Conservation (phyloP, 2,113 vertebrate species). For the Syngnathoides biaculeatus region DNA sequence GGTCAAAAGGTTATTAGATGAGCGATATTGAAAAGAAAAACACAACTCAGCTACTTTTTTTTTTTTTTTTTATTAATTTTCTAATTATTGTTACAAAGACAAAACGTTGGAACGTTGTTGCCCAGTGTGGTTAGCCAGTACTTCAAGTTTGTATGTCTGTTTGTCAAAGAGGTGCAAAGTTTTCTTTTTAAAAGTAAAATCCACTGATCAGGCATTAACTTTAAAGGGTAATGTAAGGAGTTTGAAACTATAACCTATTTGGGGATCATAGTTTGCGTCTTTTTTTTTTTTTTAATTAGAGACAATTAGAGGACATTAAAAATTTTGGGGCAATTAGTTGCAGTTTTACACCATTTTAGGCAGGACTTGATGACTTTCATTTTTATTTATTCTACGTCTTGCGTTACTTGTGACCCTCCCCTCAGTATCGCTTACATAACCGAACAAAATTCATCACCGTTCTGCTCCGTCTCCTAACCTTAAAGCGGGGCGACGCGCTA, state of each 20-base stretch:
- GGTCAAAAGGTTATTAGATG: conserved; percentile 38
- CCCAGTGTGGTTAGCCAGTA: not conserved
- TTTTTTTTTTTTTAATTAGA: conserved; percentile 23
- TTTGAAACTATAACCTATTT: not conserved
- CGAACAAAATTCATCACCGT: not conserved
- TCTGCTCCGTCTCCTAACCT: conserved; percentile 33
- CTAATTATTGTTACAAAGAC: not conserved
- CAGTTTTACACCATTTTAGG: no score
- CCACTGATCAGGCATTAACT: not conserved
- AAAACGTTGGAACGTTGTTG: not conserved
- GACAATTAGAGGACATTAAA: no score
- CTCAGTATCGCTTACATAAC: conserved; percentile 36
- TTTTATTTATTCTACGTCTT: conserved; percentile 25
- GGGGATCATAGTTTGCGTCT: not conserved
- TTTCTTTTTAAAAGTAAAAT: not conserved
- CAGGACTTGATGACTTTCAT: no score
- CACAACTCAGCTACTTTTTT: not conserved
- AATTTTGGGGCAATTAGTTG: no score
- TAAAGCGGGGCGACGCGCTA: conserved; percentile 48
- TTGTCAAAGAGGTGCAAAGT: not conserved
- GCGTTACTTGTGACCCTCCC: conserved; percentile 49
- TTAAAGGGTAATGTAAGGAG: not conserved
- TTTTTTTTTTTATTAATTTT: not conserved
- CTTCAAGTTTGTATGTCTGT: not conserved
- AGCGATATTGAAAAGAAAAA: conserved; percentile 22